Percentiles rank a stretch among this genome's conserved stretches.
These are phyloP conservation scores for Scaptomyza polygonia DNA, from an alignment of 2,888 invertebrate species.

Conservation along the genomic window DNA sequence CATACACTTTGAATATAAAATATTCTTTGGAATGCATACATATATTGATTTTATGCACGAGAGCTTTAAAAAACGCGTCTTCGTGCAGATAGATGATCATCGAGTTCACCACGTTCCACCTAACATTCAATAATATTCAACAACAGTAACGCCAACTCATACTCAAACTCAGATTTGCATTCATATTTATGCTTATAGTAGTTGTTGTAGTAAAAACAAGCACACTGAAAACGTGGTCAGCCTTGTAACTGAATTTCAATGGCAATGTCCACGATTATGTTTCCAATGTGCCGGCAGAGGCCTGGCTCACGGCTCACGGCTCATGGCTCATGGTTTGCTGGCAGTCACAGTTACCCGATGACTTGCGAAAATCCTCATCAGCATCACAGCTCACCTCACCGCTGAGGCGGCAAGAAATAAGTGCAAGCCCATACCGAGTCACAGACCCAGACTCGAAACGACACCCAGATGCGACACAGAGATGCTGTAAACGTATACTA, in stretches of 20 bases:
- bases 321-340: conserved; percentile 6
- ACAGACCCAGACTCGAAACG: conserved; percentile 40
- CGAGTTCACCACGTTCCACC: conserved; percentile 49
- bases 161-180: conserved; percentile 21
- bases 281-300: conserved; percentile 69
- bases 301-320: conserved; percentile 55
- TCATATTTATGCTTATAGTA: conserved; percentile 30
- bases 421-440: conserved; percentile 65
- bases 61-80: conserved; percentile 23
- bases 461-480: conserved; percentile 50
- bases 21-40: conserved; percentile 4
- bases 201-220: conserved; percentile 28
- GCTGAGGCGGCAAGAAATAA: conserved; percentile 50
- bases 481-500: conserved; percentile 52
- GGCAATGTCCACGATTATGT: conserved; percentile 80
- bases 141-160: conserved; percentile 18
- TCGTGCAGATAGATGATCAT: conserved; percentile 40
- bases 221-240: conserved; percentile 70
- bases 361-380: conserved; percentile 81
- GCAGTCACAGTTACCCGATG: conserved; percentile 77
- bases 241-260: conserved; percentile 81
- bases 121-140: conserved; percentile 62
- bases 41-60: conserved; percentile 75
- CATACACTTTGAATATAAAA: conserved; percentile 4
- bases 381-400: conserved; percentile 46